phyloP scores from a whole-genome alignment of 2,888 invertebrate genomes.

The Pammene fasciana region DNA sequence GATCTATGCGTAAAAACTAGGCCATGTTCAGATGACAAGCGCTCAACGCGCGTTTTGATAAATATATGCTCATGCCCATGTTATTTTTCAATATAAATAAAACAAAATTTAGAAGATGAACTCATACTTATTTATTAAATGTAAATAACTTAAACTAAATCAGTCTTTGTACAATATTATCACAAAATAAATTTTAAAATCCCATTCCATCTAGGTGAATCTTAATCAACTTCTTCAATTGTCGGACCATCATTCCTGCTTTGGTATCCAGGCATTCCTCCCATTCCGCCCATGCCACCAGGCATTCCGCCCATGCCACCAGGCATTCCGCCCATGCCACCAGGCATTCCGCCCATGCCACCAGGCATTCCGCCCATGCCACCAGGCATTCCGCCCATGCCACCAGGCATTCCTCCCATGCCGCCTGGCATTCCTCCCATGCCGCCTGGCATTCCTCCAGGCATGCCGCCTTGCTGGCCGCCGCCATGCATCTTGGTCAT shows the following conservation, averaged over 20 bases:
- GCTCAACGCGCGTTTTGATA: too few species aligned
- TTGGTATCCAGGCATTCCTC: constrained; percentile 34
- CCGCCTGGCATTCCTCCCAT: constrained; percentile 41
- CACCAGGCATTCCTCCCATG: constrained; percentile 33
- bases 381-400: constrained; percentile 29
- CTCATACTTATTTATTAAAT: constrained; percentile 19
- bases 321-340: constrained; percentile 36
- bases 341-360: constrained; percentile 34
- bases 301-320: constrained; percentile 34
- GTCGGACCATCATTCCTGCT: constrained; percentile 36
- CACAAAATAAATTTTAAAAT: constrained; percentile 27
- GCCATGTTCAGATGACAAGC: too few species aligned
- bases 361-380: constrained; percentile 35
- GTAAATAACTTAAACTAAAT: constrained; percentile 14
- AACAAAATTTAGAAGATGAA: constrained; percentile 3
- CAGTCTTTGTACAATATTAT: constrained; percentile 7
- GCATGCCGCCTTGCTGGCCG: constrained; percentile 52
- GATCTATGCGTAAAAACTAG: too few species aligned
- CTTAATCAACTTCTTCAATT: constrained; percentile 39
- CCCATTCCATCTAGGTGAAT: constrained; percentile 5
- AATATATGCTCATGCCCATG: too few species aligned
- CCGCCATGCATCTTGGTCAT: constrained; percentile 79
- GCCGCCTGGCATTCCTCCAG: constrained; percentile 26
- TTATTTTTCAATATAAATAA: too few species aligned
- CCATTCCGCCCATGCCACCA: constrained; percentile 34